Base-by-base conservation (phyloP, 2,888 invertebrate genomes). In the Melanargia galathea region DNA sequence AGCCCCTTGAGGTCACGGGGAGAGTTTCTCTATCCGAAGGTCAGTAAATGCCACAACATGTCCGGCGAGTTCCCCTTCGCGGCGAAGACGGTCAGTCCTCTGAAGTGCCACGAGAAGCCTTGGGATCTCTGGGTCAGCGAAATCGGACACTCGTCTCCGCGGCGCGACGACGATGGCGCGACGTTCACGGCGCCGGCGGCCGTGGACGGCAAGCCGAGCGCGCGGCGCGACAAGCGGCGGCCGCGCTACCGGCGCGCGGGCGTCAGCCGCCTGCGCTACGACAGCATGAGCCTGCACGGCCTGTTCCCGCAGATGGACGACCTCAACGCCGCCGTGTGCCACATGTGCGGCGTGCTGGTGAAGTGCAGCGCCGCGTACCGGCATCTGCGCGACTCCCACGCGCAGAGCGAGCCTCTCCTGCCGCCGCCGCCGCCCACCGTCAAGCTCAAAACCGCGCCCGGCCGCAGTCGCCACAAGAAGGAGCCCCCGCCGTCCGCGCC, bases 351-450 rank as follows among this genome's bases (percentile, higher is more conserved):
- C 70, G 93, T 94, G 71, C 93, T 95, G 78, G 94, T 96, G 73
- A 96, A 96, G 87, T 95, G 95, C 73, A 95, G 95, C 82, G 96
- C 96, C 56, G 93, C 95, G 59, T 94, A 94, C 75, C 93, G 94
- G 79, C 96, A 96, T 83, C 93, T 96, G 84, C 92, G 93, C 73
- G 91, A 92, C 74, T 90, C 92, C 66, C 93, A 93, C 79, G 80
- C 83, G 2, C 81, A 80, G 62, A 69, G 79, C 26, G 90, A 88
- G 66, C 86, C 90, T 18, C 81, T 90, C 35, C 81, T 86, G 63
- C 92, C 91, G 43, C 92, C 92, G 38, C 91, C 92, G 56, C 88
- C 87, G 20, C 86, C 90, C 52, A 74, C 84, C 66, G 79, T 82
- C 40, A 82, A 82, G 66, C 79, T 78, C 69, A 81, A 80, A 74